Evolutionary conservation across 35 echinoderm and acorn worm genomes (phyloP).

Genomic region (Strongylocentrotus purpuratus): DNA sequence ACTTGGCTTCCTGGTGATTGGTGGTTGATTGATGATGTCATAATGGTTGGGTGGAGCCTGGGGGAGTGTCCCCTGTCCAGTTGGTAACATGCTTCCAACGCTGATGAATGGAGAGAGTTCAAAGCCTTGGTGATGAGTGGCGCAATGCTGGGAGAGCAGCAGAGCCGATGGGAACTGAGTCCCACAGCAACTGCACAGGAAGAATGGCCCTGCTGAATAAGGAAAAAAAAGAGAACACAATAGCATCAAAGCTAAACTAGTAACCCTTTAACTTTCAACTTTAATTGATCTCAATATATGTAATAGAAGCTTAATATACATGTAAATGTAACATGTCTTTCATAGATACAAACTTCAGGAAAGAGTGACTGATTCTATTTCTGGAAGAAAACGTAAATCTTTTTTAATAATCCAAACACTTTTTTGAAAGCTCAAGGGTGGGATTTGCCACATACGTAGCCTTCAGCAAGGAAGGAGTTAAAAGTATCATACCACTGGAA

Average conservation of each 20-base stretch:
- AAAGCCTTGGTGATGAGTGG: background rate
- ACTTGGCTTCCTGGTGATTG: background rate
- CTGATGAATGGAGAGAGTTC: conserved; percentile 30
- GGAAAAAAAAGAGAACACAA: background rate
- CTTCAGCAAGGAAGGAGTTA: no score
- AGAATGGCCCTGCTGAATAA: background rate
- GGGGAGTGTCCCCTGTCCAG: background rate
- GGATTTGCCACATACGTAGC: no score
- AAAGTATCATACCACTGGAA: no score
- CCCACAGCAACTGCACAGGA: conserved; percentile 43
- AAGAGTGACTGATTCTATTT: no score
- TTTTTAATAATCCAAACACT: no score
- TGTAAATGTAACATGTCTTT: no score
- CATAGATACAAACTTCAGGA: no score
- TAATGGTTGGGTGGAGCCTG: background rate
- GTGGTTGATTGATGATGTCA: background rate
- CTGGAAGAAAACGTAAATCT: no score
- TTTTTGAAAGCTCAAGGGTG: no score
- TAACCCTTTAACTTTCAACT: no score
- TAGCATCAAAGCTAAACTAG: background rate
- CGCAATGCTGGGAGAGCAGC: conserved; percentile 25
- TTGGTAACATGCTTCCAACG: background rate
- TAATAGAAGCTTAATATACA: no score
- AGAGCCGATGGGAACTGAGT: conserved; percentile 17
- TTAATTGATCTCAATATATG: no score